phyloP scores from a whole-genome alignment of 2,888 invertebrate species.

The Xestia rhomboidea region DNA sequence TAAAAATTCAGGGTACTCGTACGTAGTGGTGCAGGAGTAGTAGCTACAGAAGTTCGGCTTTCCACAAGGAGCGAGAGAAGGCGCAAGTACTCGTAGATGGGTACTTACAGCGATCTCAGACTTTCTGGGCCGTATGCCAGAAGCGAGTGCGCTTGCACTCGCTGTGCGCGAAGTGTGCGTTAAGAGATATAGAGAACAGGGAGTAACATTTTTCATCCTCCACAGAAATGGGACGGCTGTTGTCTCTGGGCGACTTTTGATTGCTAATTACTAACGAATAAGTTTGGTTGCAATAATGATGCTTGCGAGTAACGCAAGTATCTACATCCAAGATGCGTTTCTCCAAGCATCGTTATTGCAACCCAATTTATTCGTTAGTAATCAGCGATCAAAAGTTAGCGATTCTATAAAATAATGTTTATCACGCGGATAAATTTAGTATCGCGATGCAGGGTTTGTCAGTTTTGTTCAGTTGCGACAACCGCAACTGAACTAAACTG shows the following conservation, averaged over 20 bases:
- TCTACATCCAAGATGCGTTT: too few species aligned
- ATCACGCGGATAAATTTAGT: background rate
- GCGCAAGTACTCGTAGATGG: background rate
- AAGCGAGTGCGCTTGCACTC: background rate
- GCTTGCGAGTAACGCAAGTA: too few species aligned
- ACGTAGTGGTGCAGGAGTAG: background rate
- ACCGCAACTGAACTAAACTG: too few species aligned
- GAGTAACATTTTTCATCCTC: background rate
- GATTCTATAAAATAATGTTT: too few species aligned
- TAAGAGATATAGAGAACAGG: too few species aligned
- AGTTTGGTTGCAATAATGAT: too few species aligned
- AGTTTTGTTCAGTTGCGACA: too few species aligned
- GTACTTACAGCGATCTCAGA: background rate
- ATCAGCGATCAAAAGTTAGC: too few species aligned
- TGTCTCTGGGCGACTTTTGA: too few species aligned
- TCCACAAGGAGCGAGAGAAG: background rate
- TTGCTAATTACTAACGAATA: too few species aligned
- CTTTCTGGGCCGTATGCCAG: background rate
- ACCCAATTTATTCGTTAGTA: too few species aligned
- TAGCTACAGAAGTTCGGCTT: conserved; percentile 3
- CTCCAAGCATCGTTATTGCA: too few species aligned
- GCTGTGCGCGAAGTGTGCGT: background rate
- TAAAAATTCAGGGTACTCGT: conserved; percentile 37
- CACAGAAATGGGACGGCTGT: background rate
- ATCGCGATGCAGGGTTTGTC: background rate